Percentiles rank a stretch among this genome's conserved stretches.
Conservation (phyloP, 1,140 invertebrate species). For the Drosophila asahinai region DNA sequence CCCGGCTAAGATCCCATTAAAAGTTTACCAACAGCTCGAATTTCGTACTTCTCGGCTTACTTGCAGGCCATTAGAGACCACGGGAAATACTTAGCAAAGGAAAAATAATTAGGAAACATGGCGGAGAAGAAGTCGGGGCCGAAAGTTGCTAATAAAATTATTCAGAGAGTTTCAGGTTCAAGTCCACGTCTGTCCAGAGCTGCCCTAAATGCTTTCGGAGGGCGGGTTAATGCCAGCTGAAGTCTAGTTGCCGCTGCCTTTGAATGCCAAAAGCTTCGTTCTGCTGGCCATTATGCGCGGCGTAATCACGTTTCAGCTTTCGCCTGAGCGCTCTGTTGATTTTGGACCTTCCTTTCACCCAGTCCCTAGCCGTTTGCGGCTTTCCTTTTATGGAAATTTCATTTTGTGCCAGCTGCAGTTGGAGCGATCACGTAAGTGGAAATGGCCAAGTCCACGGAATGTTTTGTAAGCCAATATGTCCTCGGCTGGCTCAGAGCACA, state of each 20-base stretch:
- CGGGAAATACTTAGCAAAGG: constrained; percentile 23
- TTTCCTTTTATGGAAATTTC: constrained; percentile 53
- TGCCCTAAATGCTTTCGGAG: constrained; percentile 35
- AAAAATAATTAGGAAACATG: constrained; percentile 50
- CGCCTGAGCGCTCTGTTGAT: constrained; percentile 48
- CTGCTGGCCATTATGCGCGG: constrained; percentile 37
- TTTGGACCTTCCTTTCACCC: constrained; percentile 1
- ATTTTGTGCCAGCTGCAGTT: constrained; percentile 52
- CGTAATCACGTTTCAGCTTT: constrained; percentile 56
- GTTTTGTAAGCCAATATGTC: constrained; percentile 62
- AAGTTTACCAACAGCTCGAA: constrained; percentile 32
- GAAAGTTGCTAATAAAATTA: constrained; percentile 49
- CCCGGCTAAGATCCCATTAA: constrained; percentile 40
- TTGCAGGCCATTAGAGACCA: constrained; percentile 32
- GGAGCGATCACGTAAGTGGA: constrained; percentile 70
- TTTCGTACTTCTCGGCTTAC: constrained; percentile 22
- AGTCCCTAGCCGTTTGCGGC: neutral
- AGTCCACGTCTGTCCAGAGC: constrained; percentile 13
- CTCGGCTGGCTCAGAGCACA: constrained; percentile 14
- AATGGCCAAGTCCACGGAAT: constrained; percentile 60
- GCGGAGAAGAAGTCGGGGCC: constrained; percentile 2
- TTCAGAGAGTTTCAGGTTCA: constrained; percentile 44
- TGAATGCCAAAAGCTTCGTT: constrained; percentile 34
- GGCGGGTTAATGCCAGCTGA: constrained; percentile 15
- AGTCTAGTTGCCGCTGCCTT: constrained; percentile 31